Conservation (phyloP, 1,140 invertebrate genomes). For the Charaxes varanes region DNA sequence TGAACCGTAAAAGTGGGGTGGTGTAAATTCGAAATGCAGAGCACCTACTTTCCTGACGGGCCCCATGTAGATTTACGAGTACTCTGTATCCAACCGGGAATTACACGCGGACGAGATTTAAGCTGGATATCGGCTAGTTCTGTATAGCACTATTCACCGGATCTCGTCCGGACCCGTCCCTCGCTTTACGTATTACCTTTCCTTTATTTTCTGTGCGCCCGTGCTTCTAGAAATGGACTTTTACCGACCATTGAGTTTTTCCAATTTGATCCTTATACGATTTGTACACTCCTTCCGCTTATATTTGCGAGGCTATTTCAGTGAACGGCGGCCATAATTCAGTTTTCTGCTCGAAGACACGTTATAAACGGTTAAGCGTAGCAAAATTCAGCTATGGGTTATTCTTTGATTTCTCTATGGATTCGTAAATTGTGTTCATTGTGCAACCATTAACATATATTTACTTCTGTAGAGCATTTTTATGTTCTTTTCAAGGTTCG, state of each 20-base stretch:
- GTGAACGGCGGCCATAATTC: conserved; percentile 17
- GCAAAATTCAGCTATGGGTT: conserved; percentile 12
- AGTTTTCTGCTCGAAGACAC: conserved; percentile 22
- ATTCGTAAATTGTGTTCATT: conserved; percentile 8
- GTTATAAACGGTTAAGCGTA: conserved; percentile 17
- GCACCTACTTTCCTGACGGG: conserved; percentile 38
- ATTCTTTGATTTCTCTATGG: conserved; percentile 8
- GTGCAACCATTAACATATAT: too few relatives aligned
- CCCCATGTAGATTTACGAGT: conserved; percentile 58
- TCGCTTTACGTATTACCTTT: conserved; percentile 8
- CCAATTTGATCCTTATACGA: conserved; percentile 20
- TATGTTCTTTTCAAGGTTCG: too few relatives aligned
- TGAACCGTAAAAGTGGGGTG: conserved; percentile 52
- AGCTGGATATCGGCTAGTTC: conserved; percentile 32
- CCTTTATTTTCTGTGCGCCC: conserved; percentile 16
- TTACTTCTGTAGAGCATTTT: too few relatives aligned
- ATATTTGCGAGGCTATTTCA: conserved; percentile 20
- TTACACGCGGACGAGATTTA: conserved; percentile 41
- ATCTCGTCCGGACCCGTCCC: background rate
- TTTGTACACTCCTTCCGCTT: conserved; percentile 18
- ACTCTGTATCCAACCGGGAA: conserved; percentile 57
- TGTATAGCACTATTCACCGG: conserved; percentile 4
- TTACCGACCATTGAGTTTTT: conserved; percentile 24
- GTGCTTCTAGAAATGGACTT: conserved; percentile 19
- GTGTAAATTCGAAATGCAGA: conserved; percentile 48